Evolutionary conservation across 2,797 vertebrate genomes (phyloP).

Genomic region (Hipposideros larvatus): DNA sequence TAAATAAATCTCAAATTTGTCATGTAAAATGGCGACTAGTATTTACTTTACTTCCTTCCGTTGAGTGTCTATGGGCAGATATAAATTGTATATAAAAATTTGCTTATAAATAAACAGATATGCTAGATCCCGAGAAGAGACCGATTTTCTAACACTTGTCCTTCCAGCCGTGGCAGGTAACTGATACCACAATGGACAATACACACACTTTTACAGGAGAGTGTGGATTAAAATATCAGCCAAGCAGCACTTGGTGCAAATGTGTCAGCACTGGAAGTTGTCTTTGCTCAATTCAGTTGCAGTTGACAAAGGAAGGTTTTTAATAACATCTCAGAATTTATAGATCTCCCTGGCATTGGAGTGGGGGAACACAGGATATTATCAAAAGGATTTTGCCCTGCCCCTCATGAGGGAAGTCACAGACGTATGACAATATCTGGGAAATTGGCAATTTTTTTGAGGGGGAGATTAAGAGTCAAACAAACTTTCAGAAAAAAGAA

Average conservation of each 20-base stretch:
- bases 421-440: not conserved
- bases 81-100: not conserved
- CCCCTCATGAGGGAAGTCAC: not conserved
- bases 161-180: not conserved
- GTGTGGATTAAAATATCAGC: not conserved
- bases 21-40: not conserved
- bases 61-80: not conserved
- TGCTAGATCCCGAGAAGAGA: not conserved
- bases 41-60: not conserved
- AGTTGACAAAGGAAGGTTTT: not conserved
- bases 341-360: not conserved
- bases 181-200: not conserved
- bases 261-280: not conserved
- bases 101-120: not conserved
- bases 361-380: not conserved
- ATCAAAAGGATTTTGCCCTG: not conserved
- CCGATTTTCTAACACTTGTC: not conserved
- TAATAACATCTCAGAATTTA: slow-evolving; percentile 4
- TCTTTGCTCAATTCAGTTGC: not conserved
- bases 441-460: not conserved
- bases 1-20: slow-evolving; percentile 3
- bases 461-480: not conserved
- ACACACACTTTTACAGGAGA: not conserved
- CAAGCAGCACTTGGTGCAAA: not conserved
- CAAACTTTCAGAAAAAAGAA: not conserved